Evolutionary conservation across 2,888 invertebrate genomes (phyloP).

Genomic region (Lasioglossum zephyrum): DNA sequence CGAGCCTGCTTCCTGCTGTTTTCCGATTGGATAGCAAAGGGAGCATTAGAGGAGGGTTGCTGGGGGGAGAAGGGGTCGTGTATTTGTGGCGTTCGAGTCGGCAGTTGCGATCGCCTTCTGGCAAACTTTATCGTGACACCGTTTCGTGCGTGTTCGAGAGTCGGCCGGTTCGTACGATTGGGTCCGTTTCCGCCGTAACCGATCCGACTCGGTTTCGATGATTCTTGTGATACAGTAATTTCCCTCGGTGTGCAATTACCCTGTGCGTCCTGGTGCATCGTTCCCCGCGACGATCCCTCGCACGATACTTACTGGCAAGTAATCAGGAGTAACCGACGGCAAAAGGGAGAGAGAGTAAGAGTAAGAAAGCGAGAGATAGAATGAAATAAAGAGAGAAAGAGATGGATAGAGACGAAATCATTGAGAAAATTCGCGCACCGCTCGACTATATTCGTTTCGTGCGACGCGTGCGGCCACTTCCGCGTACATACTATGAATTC

Average conservation of each 20-base stretch:
- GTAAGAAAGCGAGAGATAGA: background rate
- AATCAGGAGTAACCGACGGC: slow-evolving; percentile 9
- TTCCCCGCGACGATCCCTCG: slow-evolving; percentile 28
- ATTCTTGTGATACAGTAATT: slow-evolving; percentile 50
- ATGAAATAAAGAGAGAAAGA: background rate
- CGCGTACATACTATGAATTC: slow-evolving; percentile 69
- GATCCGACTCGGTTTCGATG: slow-evolving; percentile 47
- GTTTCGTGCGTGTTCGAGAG: slow-evolving; percentile 68
- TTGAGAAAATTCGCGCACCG: slow-evolving; percentile 38
- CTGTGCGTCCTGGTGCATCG: slow-evolving; percentile 53
- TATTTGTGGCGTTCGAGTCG: slow-evolving; percentile 74
- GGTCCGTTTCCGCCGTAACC: slow-evolving; percentile 31
- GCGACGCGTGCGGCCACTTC: slow-evolving; percentile 57
- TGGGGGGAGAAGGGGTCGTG: slow-evolving; percentile 58
- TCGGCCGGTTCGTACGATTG: slow-evolving; percentile 46
- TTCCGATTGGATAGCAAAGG: slow-evolving; percentile 54
- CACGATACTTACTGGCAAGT: slow-evolving; percentile 50
- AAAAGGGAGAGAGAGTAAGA: background rate
- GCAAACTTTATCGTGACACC: slow-evolving; percentile 83
- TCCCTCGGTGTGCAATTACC: slow-evolving; percentile 28
- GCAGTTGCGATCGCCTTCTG: slow-evolving; percentile 76
- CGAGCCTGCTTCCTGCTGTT: slow-evolving; percentile 73
- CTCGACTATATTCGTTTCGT: slow-evolving; percentile 57
- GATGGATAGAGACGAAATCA: slow-evolving; percentile 18
- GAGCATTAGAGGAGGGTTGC: slow-evolving; percentile 33